These are phyloP conservation scores for Zele albiditarsus DNA, from an alignment of 2,888 invertebrate genomes.

Conservation along the genomic window DNA sequence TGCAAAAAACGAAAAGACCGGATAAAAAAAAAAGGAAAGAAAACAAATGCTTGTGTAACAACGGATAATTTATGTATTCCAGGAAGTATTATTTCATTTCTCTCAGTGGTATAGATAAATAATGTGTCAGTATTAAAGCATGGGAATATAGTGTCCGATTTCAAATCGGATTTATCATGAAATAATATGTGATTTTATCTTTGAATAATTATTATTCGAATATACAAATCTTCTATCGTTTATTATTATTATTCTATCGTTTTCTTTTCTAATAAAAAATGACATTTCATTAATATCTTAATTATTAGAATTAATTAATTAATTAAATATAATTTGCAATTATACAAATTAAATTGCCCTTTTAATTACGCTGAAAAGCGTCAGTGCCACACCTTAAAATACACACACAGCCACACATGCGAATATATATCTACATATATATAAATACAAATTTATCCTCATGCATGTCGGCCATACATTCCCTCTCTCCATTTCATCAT, in stretches of 20 bases:
- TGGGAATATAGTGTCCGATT: slow-evolving; percentile 27
- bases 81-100: slow-evolving; percentile 39
- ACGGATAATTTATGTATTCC: slow-evolving; percentile 24
- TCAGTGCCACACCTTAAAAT: background rate
- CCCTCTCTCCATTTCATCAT: slow-evolving; percentile 22
- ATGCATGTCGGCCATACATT: slow-evolving; percentile 27
- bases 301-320: no score
- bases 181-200: slow-evolving; percentile 27
- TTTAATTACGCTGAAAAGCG: background rate
- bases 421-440: background rate
- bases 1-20: background rate
- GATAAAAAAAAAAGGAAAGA: slow-evolving; percentile 11
- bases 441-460: slow-evolving; percentile 6
- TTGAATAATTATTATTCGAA: slow-evolving; percentile 21
- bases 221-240: no score
- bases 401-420: background rate
- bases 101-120: slow-evolving; percentile 8
- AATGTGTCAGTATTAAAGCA: background rate
- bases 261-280: no score
- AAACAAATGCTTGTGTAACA: slow-evolving; percentile 8
- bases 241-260: no score
- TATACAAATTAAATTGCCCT: no score
- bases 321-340: no score
- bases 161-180: slow-evolving; percentile 29
- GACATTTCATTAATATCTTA: no score